Percentiles rank a stretch among this genome's conserved stretches.
These are phyloP conservation scores for Virgularia gustaviana DNA, from an alignment of 92 coral and sea anemone species.

Conservation along the genomic window DNA sequence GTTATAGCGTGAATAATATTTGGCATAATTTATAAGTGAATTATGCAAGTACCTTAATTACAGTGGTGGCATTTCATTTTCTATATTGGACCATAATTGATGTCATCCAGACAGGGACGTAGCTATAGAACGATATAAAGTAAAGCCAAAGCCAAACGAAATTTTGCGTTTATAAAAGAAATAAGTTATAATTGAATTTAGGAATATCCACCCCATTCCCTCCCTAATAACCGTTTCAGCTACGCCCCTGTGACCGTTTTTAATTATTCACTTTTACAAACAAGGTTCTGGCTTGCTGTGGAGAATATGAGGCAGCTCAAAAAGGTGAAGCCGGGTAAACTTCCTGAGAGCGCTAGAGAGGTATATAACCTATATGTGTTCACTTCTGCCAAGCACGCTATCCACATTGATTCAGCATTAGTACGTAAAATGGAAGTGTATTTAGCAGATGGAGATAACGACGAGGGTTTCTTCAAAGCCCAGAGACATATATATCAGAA, in stretches of 20 bases:
- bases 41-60: too few relatives aligned
- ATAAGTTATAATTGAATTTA: background rate
- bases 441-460: conserved; percentile 65
- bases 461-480: conserved; percentile 82
- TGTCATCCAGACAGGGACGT: too few relatives aligned
- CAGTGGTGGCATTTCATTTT: too few relatives aligned
- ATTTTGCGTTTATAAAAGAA: background rate
- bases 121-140: too few relatives aligned
- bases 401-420: conserved; percentile 80
- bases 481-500: conserved; percentile 68
- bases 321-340: conserved; percentile 72
- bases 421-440: conserved; percentile 86
- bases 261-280: background rate
- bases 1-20: too few relatives aligned
- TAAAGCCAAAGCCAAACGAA: too few relatives aligned
- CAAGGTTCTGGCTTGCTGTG: conserved; percentile 98
- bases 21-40: too few relatives aligned
- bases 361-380: conserved; percentile 82
- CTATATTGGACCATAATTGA: too few relatives aligned
- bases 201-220: background rate
- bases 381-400: conserved; percentile 89
- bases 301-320: conserved; percentile 68
- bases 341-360: conserved; percentile 80
- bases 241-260: background rate
- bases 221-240: background rate